Conservation (phyloP, 2,888 invertebrate species). For the Drosophila vallismaia region DNA sequence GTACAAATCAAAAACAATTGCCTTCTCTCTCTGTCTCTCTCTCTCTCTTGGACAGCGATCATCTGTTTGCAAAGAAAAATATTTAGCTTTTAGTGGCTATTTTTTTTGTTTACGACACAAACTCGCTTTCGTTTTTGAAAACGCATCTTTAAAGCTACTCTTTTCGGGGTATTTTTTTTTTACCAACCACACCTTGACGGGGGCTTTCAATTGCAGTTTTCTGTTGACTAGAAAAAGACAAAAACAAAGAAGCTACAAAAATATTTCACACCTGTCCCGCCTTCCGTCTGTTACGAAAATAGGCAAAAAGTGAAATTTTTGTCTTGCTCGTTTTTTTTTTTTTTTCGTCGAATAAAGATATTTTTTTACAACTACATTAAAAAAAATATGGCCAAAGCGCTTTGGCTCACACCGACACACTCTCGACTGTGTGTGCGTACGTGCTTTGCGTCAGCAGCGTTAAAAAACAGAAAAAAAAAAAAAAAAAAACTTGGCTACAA, state of each 20-base stretch:
- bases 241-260: slow-evolving; percentile 27
- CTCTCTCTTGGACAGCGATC: slow-evolving; percentile 2
- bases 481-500: slow-evolving; percentile 34
- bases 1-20: slow-evolving; percentile 36
- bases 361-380: slow-evolving; percentile 43
- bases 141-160: slow-evolving; percentile 6
- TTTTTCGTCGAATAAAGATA: slow-evolving; percentile 6
- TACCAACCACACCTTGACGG: slow-evolving; percentile 1
- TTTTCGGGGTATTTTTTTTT: too few species aligned
- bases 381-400: slow-evolving; percentile 51
- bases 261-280: slow-evolving; percentile 60
- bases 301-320: slow-evolving; percentile 72
- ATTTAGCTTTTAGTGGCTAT: slow-evolving; percentile 13
- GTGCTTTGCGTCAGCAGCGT: slow-evolving; percentile 68
- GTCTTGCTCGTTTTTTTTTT: slow-evolving; percentile 41
- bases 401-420: slow-evolving; percentile 10
- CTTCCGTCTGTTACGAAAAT: slow-evolving; percentile 42
- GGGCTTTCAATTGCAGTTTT: slow-evolving; percentile 28
- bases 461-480: slow-evolving; percentile 43
- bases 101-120: slow-evolving; percentile 23
- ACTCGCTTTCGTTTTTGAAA: slow-evolving; percentile 33
- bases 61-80: slow-evolving; percentile 18
- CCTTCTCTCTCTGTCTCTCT: slow-evolving; percentile 7
- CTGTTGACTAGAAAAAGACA: slow-evolving; percentile 19
- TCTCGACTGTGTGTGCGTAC: slow-evolving; percentile 52